phyloP scores from a whole-genome alignment of 2,797 vertebrate species.

The Hybognathus amarus region DNA sequence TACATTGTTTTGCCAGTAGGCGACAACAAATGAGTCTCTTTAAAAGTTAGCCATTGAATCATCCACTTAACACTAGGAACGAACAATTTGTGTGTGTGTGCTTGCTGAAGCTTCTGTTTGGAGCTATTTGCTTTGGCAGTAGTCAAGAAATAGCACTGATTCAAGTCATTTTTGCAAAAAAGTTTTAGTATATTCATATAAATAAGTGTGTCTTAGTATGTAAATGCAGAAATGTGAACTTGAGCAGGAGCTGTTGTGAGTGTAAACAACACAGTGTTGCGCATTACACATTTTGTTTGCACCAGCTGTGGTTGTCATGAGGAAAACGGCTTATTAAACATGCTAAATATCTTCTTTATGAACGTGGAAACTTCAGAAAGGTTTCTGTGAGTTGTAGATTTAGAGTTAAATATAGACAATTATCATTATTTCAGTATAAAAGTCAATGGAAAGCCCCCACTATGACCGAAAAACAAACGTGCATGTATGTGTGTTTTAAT shows the following conservation, averaged over 20 bases:
- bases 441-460: neutral
- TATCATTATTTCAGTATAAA: neutral
- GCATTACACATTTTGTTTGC: neutral
- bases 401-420: too few species aligned
- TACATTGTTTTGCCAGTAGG: neutral
- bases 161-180: neutral
- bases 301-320: neutral
- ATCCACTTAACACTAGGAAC: neutral
- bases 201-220: neutral
- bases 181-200: neutral
- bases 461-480: constrained; percentile 16
- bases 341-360: neutral
- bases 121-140: neutral
- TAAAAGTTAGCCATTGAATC: neutral
- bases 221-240: neutral
- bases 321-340: neutral
- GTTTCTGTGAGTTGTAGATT: neutral
- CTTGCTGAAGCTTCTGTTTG: neutral
- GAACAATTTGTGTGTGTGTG: neutral
- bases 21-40: neutral
- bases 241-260: neutral
- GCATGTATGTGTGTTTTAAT: constrained; percentile 49
- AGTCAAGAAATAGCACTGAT: neutral
- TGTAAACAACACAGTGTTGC: neutral
- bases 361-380: neutral